Base-by-base conservation (phyloP, 1,140 invertebrate species). In the Brachionus calyciflorus region DNA sequence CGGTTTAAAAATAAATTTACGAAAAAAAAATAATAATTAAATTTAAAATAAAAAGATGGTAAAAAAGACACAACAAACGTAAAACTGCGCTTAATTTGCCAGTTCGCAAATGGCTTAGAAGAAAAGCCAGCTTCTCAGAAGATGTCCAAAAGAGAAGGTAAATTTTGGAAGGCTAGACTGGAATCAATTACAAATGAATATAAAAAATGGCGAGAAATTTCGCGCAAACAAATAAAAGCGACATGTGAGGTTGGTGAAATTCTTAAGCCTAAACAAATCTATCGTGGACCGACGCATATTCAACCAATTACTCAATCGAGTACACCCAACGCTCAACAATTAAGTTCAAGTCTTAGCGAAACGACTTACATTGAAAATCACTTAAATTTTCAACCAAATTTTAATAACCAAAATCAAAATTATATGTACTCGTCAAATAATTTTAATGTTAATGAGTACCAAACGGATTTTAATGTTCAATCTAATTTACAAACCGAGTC, bases 161-260 rank as follows among this genome's bases (percentile, higher is more conserved):
- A 98, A 88, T 99, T 99, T 85, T 99, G 96, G 96, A 99, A 99
- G 87, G 86, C 96, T 82, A 90, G 94, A 86, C 89, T 96, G 70
- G 92, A 94, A 79, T 95, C 93, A 21, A 94, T 99, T 19, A 95
- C 93, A 80, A 93, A 94, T 68, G 96, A 99, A 87, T 99, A 99
- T 87, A 97, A 98, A 88, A 96, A 95, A 91, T 99, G 96, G 96
- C 90, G 96, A 51, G 91, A 93, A 86, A 97, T 93, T 88, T 93
- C 91, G 86, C 90, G 92, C 81, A 92, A 93, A 85, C 89, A 90
- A 82, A 88, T 91, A 28, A 78, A 65, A 37, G 21, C 73, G 3
- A 14, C 28, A 14, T 19, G 41, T 63, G 76, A 55, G 14, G 44
- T n/a, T 19, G 19, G 19, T 3, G 40, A 48, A 48, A 33, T 33